Evolutionary conservation across 2,888 invertebrate species (phyloP), one percentile per base, ranked within the genome.

Genomic region (Perizoma flavofasciatum): DNA sequence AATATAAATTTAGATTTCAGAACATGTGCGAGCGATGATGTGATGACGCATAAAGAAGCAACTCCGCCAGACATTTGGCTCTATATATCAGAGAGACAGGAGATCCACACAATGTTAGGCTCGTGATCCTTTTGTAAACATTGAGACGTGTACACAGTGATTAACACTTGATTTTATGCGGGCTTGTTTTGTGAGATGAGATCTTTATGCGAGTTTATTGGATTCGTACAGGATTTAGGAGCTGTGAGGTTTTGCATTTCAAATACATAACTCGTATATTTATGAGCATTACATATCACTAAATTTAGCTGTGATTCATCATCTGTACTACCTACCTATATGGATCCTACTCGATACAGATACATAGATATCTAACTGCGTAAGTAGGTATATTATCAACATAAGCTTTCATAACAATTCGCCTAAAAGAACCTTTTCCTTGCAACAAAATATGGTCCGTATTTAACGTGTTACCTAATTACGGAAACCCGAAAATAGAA

Each of bases 31-130:
- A 41, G 47, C 6, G 48, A 39, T n/a, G n/a, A n/a, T n/a, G n/a
- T n/a, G 55, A 65, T 83, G 83, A 83, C 81, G 76, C 82, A 85
- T 77, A 82, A 83, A 81, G 82, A 75, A 71, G 67, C 58, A 56
- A 34, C 49, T 55, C 8, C 5, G 10, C 51, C 22, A 53, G 56
- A 53, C 49, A 53, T 49, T 57, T 49, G 56, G 33, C 46, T 58
- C 54, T 58, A 62, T 62, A 56, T 39, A 63, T 63, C 56, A 63
- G 10, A n/a, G 43, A 46, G 63, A 56, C 63, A 63, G 50, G 51
- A 55, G 48, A 63, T 63, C 53, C 50, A 46, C 43, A 59, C 51
- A 55, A 41, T 54, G 58, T 55, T 43, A 10, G 8, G 9, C 47
- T 44, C 47, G 51, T 62, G 11, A 49, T 65, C 60, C 53, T 65